Conservation (phyloP, 2,888 invertebrate species). For the Phengaris arion region DNA sequence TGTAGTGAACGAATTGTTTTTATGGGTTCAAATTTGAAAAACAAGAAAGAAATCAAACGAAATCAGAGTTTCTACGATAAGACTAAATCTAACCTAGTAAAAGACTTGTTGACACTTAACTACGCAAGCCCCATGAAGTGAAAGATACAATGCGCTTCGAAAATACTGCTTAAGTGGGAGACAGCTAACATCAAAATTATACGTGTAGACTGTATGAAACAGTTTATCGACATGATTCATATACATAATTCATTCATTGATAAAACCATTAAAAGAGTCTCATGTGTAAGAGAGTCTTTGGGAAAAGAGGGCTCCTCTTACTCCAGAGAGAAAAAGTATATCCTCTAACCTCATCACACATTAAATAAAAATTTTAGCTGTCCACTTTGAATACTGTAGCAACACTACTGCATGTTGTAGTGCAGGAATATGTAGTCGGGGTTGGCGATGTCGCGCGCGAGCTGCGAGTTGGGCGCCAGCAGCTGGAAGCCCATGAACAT, state of each 20-base stretch:
- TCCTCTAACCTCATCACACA: background rate
- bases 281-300: background rate
- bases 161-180: constrained; percentile 32
- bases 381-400: constrained; percentile 15
- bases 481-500: constrained; percentile 97
- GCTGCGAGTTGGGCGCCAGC: constrained; percentile 87
- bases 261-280: background rate
- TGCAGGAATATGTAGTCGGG: constrained; percentile 78
- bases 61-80: constrained; percentile 37
- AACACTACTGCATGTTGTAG: constrained; percentile 55
- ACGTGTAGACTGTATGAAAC: constrained; percentile 10
- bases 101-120: constrained; percentile 49
- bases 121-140: constrained; percentile 44
- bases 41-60: constrained; percentile 38
- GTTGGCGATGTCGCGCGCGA: constrained; percentile 75
- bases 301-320: background rate
- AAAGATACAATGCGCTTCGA: constrained; percentile 6
- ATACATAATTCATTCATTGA: too few relatives aligned
- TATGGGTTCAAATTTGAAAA: background rate
- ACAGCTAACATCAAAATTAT: constrained; percentile 30
- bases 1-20: background rate
- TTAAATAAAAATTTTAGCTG: constrained; percentile 6
- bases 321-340: background rate
- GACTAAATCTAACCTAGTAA: constrained; percentile 48
- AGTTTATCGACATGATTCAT: constrained; percentile 16